Evolutionary conservation across 2,797 vertebrate genomes (phyloP), one percentile per base, ranked within the genome.

Genomic region (Toxotes lorentzi): DNA sequence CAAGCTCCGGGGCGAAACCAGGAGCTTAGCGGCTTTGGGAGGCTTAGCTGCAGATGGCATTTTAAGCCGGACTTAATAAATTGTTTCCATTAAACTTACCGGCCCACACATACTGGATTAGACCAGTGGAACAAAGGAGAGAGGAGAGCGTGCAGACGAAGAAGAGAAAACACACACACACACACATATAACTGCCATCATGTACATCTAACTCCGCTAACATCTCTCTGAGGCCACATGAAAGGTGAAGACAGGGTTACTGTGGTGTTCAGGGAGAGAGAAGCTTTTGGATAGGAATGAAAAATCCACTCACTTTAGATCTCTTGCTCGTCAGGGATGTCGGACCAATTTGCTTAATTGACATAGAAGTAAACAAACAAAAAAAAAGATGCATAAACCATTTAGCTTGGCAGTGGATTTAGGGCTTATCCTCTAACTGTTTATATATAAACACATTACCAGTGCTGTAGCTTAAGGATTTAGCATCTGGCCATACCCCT

Each of bases 21-120:
- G 92, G 92, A 94, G 95, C 95, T 96, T 95, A 96, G 93, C 93
- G 91, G 95, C 94, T 96, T 95, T 95, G 94, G 85, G 92, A 91
- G 94, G 95, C 95, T 96, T 96, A 95, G 93, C 95, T 94, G 94
- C 96, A 96, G 95, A 95, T 96, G 96, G 95, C 95, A 95, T 95
- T 95, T 96, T 95, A 96, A 96, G 95, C 95, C 91, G 90, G 94
- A 95, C 94, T 95, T 95, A 96, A 96, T 95, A 96, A 96, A 95
- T 96, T 95, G 95, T 96, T 96, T 96, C 95, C 95, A 96, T 96
- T 96, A 96, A 95, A 96, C 93, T 95, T 95, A 95, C 92, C 94
- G 93, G 95, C 94, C 95, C 94, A 95, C 95, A 95, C 94, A 95
- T 95, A 94, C 94, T 93, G 94, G 94, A 95, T 95, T 95, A 95